Conservation (phyloP, 2,113 vertebrate species). For the Anarhynchus alexandrinus region DNA sequence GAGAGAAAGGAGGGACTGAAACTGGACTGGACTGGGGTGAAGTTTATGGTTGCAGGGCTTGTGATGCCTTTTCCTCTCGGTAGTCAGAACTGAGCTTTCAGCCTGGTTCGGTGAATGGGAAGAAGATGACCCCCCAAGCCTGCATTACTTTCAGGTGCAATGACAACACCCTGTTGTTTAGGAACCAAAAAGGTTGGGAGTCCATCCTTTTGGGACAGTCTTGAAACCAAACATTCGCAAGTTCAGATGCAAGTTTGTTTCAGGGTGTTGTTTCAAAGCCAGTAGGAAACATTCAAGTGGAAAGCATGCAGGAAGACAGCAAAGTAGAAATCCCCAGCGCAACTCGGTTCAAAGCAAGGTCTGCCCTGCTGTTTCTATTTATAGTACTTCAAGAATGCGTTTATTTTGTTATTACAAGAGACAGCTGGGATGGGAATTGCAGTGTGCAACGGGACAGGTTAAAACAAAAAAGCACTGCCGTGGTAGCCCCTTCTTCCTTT, state of each 20-base stretch:
- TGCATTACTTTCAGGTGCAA: not conserved
- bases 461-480: not conserved
- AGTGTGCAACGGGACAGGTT: not conserved
- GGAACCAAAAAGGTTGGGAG: not conserved
- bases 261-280: not conserved
- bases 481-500: not conserved
- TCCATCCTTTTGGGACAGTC: not conserved
- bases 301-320: not conserved
- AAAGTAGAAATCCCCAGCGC: not conserved
- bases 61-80: not conserved
- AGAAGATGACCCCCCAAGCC: not conserved
- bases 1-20: not conserved
- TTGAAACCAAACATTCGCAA: not conserved
- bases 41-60: not conserved
- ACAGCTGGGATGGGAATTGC: not conserved
- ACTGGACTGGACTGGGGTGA: not conserved
- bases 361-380: not conserved
- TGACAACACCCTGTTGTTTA: not conserved
- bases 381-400: not conserved
- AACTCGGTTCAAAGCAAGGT: constrained; percentile 11
- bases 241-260: not conserved
- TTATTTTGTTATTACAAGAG: constrained; percentile 3
- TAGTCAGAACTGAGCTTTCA: not conserved
- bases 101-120: not conserved
- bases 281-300: not conserved